Conservation (phyloP, 1,140 invertebrate genomes). For the Acyrthosiphon pisum region DNA sequence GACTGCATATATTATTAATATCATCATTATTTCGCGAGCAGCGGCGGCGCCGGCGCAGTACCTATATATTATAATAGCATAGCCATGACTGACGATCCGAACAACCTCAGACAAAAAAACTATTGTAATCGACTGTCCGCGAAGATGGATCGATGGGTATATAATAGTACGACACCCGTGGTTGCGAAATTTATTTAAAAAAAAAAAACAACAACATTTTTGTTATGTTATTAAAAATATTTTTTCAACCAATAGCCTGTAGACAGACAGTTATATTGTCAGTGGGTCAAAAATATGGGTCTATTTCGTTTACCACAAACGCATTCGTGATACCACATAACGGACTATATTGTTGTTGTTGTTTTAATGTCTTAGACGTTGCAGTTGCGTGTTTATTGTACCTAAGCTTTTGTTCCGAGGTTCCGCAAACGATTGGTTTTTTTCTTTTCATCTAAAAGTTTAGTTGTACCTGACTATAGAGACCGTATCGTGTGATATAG, state of each 20-base stretch:
- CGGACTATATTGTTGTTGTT: neutral
- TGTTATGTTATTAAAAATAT: neutral
- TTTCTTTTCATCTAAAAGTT: neutral
- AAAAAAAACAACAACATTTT: neutral
- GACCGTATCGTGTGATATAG: neutral
- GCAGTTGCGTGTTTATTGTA: neutral
- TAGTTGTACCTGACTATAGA: neutral
- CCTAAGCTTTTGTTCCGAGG: neutral
- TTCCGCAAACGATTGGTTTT: conserved; percentile 1
- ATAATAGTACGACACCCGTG: neutral
- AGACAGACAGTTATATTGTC: neutral
- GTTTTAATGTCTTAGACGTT: neutral
- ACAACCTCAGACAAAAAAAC: neutral
- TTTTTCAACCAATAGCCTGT: neutral
- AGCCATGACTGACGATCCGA: neutral
- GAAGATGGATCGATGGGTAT: neutral
- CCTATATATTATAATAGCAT: neutral
- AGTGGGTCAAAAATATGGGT: conserved; percentile 39
- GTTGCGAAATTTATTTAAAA: neutral
- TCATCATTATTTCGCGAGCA: neutral
- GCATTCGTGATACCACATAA: neutral
- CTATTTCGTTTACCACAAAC: neutral
- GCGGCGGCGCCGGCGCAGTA: neutral
- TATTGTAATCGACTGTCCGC: neutral
- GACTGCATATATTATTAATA: neutral